A percentile compares a stretch with the other conserved stretches of the same genome.
Evolutionary conservation across 2,113 vertebrate genomes (phyloP).

Genomic region (Crypturellus undulatus): DNA sequence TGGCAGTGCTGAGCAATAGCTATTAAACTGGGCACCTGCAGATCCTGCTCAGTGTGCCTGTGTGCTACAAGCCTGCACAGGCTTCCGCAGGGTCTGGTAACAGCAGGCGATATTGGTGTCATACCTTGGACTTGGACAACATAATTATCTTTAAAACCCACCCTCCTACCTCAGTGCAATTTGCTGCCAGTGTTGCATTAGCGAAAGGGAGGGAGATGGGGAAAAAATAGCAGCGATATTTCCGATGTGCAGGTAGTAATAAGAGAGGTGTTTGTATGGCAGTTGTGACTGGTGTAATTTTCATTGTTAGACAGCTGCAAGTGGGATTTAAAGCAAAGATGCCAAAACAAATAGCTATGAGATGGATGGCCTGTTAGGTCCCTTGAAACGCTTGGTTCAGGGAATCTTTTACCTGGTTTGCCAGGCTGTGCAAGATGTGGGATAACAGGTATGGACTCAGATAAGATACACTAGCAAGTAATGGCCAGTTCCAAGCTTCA

Average conservation of each 20-base stretch:
- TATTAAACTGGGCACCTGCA: conserved; percentile 34
- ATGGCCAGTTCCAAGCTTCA: not conserved
- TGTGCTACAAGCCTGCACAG: conserved; percentile 45
- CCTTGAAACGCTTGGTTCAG: not conserved
- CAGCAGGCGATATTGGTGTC: conserved; percentile 20
- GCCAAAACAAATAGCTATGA: conserved; percentile 47
- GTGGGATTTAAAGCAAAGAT: conserved; percentile 43
- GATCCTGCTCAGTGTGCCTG: conserved; percentile 6
- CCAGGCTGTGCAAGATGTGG: not conserved
- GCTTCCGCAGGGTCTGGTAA: not conserved
- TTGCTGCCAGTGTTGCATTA: not conserved
- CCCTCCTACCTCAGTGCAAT: not conserved
- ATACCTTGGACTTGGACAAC: not conserved
- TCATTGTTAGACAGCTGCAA: conserved; percentile 33
- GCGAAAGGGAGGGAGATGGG: not conserved
- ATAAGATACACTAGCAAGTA: not conserved
- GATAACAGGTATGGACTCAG: not conserved
- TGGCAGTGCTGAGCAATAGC: not conserved
- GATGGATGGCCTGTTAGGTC: conserved; percentile 25
- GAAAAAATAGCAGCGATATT: not conserved
- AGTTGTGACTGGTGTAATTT: conserved; percentile 24
- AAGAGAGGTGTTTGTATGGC: conserved; percentile 10
- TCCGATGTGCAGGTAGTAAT: not conserved
- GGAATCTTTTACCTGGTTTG: not conserved
- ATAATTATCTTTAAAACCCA: conserved; percentile 25